phyloP scores from a whole-genome alignment of 2,888 invertebrate species.

The Drosophila falleni region DNA sequence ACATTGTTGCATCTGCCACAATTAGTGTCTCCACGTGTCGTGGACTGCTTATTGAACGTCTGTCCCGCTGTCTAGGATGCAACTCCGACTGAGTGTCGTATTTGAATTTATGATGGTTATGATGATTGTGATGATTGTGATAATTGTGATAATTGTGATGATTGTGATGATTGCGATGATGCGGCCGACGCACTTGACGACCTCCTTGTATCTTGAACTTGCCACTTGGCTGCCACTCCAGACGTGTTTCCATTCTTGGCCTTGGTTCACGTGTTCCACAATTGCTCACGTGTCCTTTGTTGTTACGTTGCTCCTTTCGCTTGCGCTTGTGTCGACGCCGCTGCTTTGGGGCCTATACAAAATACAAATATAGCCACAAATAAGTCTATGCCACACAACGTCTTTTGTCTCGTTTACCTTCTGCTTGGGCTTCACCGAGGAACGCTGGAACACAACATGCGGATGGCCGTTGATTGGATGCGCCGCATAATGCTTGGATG shows the following conservation, averaged over 20 bases:
- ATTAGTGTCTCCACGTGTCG: slow-evolving; percentile 94
- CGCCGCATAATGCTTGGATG: slow-evolving; percentile 87
- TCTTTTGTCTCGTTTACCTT: slow-evolving; percentile 36
- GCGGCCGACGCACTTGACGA: slow-evolving; percentile 83
- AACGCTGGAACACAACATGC: slow-evolving; percentile 89
- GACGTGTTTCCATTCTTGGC: slow-evolving; percentile 86
- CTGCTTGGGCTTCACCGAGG: slow-evolving; percentile 86
- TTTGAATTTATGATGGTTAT: slow-evolving; percentile 49
- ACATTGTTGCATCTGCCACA: slow-evolving; percentile 95
- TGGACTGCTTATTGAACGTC: slow-evolving; percentile 90
- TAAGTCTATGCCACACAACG: not conserved
- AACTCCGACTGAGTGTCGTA: slow-evolving; percentile 50
- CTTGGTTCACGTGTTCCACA: slow-evolving; percentile 87
- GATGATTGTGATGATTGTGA: not conserved
- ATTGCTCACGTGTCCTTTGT: slow-evolving; percentile 84
- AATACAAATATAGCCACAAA: slow-evolving; percentile 6
- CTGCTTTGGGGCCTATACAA: slow-evolving; percentile 38
- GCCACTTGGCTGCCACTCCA: slow-evolving; percentile 88
- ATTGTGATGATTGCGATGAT: slow-evolving; percentile 67
- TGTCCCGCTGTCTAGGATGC: slow-evolving; percentile 71
- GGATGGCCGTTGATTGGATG: slow-evolving; percentile 86
- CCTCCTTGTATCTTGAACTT: slow-evolving; percentile 85
- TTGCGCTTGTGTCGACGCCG: slow-evolving; percentile 55
- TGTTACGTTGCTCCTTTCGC: slow-evolving; percentile 48
- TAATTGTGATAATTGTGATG: slow-evolving; percentile 24